Conservation (phyloP, 2,113 vertebrate genomes). For the Lanius ludovicianus region DNA sequence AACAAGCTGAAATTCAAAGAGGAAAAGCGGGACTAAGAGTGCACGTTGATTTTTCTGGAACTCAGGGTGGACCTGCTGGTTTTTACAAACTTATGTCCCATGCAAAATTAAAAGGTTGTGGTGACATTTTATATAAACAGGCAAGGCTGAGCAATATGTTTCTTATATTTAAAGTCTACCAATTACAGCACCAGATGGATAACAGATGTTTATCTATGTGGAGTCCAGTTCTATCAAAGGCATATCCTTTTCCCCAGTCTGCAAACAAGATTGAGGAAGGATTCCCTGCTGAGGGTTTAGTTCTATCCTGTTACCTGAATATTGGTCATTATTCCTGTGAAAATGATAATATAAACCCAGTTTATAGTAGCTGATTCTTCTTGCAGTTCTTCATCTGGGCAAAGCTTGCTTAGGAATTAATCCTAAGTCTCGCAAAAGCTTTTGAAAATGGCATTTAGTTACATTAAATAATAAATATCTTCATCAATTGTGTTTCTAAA, state of each 20-base stretch:
- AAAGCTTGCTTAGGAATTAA: not conserved
- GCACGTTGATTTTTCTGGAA: not conserved
- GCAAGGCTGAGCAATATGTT: not conserved
- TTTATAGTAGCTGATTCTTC: not conserved
- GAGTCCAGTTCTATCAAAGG: not conserved
- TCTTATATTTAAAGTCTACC: not conserved
- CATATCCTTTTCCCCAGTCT: not conserved
- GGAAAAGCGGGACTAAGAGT: not conserved
- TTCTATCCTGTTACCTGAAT: not conserved
- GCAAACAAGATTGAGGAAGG: not conserved
- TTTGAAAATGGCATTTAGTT: not conserved
- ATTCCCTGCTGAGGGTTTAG: not conserved
- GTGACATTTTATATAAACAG: not conserved
- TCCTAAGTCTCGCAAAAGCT: not conserved
- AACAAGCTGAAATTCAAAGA: not conserved
- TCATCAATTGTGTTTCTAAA: not conserved
- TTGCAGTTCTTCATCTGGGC: not conserved
- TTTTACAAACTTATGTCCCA: not conserved
- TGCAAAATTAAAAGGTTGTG: not conserved
- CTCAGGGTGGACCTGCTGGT: not conserved
- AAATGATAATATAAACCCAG: not conserved
- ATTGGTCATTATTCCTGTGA: not conserved
- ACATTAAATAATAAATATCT: not conserved
- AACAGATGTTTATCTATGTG: not conserved
- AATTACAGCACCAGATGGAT: not conserved